Conservation (phyloP, 2,113 vertebrate genomes). For the Garra rufa region DNA sequence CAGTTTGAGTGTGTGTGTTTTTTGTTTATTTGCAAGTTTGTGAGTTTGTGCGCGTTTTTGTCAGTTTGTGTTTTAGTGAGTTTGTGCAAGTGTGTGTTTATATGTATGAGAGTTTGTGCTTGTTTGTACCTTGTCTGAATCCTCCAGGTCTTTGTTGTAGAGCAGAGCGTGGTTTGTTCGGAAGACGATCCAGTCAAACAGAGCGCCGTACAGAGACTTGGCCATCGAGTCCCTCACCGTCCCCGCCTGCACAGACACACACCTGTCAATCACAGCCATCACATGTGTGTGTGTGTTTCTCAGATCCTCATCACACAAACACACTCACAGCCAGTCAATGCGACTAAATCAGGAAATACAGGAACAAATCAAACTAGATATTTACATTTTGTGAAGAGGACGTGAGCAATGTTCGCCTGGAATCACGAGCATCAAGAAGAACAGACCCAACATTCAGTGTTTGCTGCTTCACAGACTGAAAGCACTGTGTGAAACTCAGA, state of each 20-base stretch:
- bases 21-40: no score
- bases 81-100: conserved; percentile 32
- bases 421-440: not conserved
- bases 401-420: no score
- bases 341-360: not conserved
- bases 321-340: not conserved
- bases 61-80: not conserved
- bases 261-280: not conserved
- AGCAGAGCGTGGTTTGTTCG: conserved; percentile 95
- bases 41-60: conserved; percentile 15
- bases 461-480: not conserved
- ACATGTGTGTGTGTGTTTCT: not conserved
- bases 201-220: conserved; percentile 91
- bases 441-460: not conserved
- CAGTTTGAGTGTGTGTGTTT: not conserved
- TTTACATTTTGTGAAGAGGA: not conserved
- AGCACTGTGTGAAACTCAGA: not conserved
- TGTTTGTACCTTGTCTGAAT: conserved; percentile 84
- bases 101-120: conserved; percentile 35
- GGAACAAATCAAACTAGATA: not conserved
- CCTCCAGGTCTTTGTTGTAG: conserved; percentile 91
- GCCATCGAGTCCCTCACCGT: conserved; percentile 97
- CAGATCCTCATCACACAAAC: not conserved
- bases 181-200: conserved; percentile 99
- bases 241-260: conserved; percentile 78